Conservation (phyloP, 2,888 invertebrate genomes). For the Stenichneumon culpator region DNA sequence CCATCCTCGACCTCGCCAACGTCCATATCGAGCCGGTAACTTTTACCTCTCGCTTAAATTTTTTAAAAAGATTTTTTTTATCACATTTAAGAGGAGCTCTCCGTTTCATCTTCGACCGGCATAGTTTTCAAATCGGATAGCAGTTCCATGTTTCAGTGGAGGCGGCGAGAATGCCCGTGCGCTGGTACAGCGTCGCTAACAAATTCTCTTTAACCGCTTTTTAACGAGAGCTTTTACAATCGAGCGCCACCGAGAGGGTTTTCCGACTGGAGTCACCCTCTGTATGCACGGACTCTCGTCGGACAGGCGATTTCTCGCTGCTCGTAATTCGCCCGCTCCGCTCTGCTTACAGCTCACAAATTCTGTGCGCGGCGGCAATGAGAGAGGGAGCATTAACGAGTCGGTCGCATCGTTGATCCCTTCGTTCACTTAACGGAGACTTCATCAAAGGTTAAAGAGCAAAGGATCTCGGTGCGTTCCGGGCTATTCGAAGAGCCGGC, state of each 20-base stretch:
- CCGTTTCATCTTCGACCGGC: neutral
- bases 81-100: constrained; percentile 8
- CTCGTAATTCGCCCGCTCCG: constrained; percentile 56
- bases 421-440: constrained; percentile 27
- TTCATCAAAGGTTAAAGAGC: constrained; percentile 13
- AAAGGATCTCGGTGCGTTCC: constrained; percentile 13
- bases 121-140: constrained; percentile 30
- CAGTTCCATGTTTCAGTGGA: neutral
- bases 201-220: constrained; percentile 52
- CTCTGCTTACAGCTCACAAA: constrained; percentile 71
- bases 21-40: constrained; percentile 57
- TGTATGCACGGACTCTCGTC: neutral
- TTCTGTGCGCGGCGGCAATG: constrained; percentile 49
- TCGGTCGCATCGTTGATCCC: constrained; percentile 43
- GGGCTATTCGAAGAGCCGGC: constrained; percentile 36
- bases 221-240: constrained; percentile 46
- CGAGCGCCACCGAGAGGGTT: neutral
- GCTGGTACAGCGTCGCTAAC: constrained; percentile 18
- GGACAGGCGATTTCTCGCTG: neutral
- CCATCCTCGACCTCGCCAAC: constrained; percentile 27
- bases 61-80: neutral
- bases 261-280: neutral
- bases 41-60: constrained; percentile 7
- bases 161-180: constrained; percentile 20
- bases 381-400: constrained; percentile 12